Conservation (phyloP, 1,140 invertebrate species). For the Ctenoplectra terminalis region DNA sequence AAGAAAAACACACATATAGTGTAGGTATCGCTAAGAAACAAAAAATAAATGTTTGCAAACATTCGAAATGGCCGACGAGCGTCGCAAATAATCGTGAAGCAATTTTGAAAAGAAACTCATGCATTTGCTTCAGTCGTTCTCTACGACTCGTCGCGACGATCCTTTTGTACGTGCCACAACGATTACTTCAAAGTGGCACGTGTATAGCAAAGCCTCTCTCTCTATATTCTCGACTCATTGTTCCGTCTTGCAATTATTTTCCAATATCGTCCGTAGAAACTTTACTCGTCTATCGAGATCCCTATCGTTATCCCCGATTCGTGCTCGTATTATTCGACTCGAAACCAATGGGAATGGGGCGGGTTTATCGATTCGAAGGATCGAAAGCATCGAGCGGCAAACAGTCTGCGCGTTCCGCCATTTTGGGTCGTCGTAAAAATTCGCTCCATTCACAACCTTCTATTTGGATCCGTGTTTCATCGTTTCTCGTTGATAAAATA, state of each 20-base stretch:
- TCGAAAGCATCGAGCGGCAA: not conserved
- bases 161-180: not conserved
- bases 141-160: not conserved
- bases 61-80: not conserved
- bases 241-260: constrained; percentile 2
- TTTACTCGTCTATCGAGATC: not conserved
- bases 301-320: not conserved
- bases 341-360: not conserved
- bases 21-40: not conserved
- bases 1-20: not conserved
- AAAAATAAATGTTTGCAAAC: not conserved
- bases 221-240: not conserved
- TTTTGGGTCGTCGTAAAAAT: constrained; percentile 17
- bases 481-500: not conserved
- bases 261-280: not conserved
- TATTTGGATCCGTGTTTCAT: not conserved
- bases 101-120: not conserved
- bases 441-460: constrained; percentile 16
- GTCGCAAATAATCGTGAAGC: not conserved
- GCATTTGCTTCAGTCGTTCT: not conserved
- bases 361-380: not conserved
- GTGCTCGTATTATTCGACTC: not conserved
- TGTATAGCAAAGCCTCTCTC: not conserved
- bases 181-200: not conserved
- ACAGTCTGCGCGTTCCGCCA: not conserved